Base-by-base conservation (phyloP, 2,888 invertebrate species). In the Pristionchus entomophagus region DNA sequence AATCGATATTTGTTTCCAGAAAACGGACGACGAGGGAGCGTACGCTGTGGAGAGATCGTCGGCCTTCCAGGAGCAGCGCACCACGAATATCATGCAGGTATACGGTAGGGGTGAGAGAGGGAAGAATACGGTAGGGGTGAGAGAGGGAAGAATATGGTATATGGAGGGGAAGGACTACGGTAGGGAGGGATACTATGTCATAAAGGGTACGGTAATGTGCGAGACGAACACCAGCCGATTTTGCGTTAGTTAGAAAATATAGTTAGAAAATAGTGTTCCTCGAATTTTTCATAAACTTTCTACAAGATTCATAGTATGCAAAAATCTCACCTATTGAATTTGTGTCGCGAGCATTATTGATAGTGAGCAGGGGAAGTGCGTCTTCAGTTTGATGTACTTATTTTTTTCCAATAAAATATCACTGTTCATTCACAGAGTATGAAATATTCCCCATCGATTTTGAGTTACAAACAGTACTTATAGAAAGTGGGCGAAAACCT, bases 51-150 rank as follows among this genome's bases (percentile, higher is more conserved):
- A 35, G 22, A 17, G 56, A n/a, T 29, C 56, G 38, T 56, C 56
- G 1, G 56, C 56, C 19, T 81, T 81, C 45, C 83, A 83, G 51
- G 45, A 83, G 62, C 41, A 41, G 14, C 83, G 83, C 5, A 59
- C 62, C 6, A n/a, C 56, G 35, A 53, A 35, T 26, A 56, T 81
- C 53, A 56, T 81, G 81, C 35, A 81, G 81, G 81, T 81, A 41
- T 77, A 35, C 35, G 45, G 78, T 49, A 14, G 78, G 29, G 45
- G 14, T n/a, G n/a, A 45, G 6, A 45, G 6, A 10, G 45, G 6
- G 45, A 10, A n/a, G 26, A 26, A 22, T 59, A 59, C 59, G 59
- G 59, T 59, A 59, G 59, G n/a, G 8, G 2, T 19, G n/a, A 32
- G 29, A 26, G 32, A 32, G 29, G 56, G 5, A 17, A 69, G 22